Conservation (phyloP, 1,140 invertebrate genomes). For the Drosophila eugracilis region DNA sequence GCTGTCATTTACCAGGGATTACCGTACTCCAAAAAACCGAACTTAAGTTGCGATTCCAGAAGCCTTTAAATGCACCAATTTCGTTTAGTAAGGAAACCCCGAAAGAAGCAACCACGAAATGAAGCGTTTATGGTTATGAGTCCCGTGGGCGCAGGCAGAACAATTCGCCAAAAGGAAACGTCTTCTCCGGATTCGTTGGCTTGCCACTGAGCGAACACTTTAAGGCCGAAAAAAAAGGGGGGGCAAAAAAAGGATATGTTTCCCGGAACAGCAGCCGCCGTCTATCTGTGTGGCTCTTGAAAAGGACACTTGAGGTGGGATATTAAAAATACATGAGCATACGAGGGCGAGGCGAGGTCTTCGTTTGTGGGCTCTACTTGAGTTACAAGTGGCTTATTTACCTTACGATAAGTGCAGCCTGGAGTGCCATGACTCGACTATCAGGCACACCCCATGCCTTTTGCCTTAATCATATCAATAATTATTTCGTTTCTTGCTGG, state of each 20-base stretch:
- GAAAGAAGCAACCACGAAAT: slow-evolving; percentile 28
- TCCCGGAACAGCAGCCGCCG: slow-evolving; percentile 13
- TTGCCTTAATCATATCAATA: slow-evolving; percentile 70
- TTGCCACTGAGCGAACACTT: slow-evolving; percentile 64
- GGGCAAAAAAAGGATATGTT: slow-evolving; percentile 49
- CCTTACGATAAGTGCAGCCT: slow-evolving; percentile 79
- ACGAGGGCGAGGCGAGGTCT: background rate
- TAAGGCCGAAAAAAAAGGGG: slow-evolving; percentile 76
- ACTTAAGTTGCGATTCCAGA: slow-evolving; percentile 51
- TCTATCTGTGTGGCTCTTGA: slow-evolving; percentile 33
- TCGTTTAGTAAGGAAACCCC: slow-evolving; percentile 16
- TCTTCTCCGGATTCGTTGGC: slow-evolving; percentile 23
- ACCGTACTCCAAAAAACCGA: slow-evolving; percentile 26
- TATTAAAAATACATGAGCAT: slow-evolving; percentile 79
- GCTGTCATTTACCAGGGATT: background rate
- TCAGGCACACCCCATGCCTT: background rate
- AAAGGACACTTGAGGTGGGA: slow-evolving; percentile 74
- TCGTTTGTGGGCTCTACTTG: slow-evolving; percentile 50
- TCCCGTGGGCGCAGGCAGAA: slow-evolving; percentile 65
- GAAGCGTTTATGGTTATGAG: slow-evolving; percentile 72
- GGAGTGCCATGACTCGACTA: slow-evolving; percentile 71
- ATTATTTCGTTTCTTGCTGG: slow-evolving; percentile 59
- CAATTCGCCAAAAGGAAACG: slow-evolving; percentile 29
- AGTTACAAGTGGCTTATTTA: slow-evolving; percentile 82
- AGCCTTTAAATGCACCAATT: slow-evolving; percentile 70